Base-by-base conservation (phyloP, 1,140 invertebrate genomes). In the Heliconius melpomene region DNA sequence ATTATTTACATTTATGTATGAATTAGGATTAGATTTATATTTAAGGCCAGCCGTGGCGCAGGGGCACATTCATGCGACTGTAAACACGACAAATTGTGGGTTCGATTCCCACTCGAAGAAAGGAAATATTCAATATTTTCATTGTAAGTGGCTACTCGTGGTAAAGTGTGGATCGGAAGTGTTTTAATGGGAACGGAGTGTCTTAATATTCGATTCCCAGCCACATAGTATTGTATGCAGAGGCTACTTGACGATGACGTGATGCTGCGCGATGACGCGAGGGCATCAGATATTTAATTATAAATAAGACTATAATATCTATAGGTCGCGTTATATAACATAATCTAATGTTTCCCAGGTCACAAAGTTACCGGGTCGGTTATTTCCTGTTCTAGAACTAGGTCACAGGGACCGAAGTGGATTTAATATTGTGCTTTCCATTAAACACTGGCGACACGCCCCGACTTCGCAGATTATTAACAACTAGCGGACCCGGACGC, bases 261-360 rank as follows among this genome's bases (percentile, higher is more conserved):
- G n/a, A 8, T 60, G 9, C 54, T 9, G 9, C 54, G 40, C 54
- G n/a, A 23, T 8, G n/a, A 26, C 20, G n/a, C 20, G 8, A 9
- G 7, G 54, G 20, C 54, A 60, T 60, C 54, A 9, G 18, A n/a
- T 60, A 60, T 60, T 60, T 66, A 13, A 66, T 66, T 66, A 66
- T 66, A 66, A 66, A 2, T 7, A 11, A 29, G 9, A 13, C 60
- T 66, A 13, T 66, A 66, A 66, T 16, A 66, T 8, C 11, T 66
- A 26, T 66, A 66, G 23, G 60, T 16, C 13, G 23, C 13, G 13
- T 66, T 66, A 66, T 66, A 26, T 66, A 66, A 66, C 20, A 16
- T 66, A 66, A 66, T 66, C 20, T 26, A 66, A 66, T 66, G 23
- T 66, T 66, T 66, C 60, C 60, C 23, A 66, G 60, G 60, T 66